Conservation (phyloP, 2,888 invertebrate species). For the Meloe dianella region DNA sequence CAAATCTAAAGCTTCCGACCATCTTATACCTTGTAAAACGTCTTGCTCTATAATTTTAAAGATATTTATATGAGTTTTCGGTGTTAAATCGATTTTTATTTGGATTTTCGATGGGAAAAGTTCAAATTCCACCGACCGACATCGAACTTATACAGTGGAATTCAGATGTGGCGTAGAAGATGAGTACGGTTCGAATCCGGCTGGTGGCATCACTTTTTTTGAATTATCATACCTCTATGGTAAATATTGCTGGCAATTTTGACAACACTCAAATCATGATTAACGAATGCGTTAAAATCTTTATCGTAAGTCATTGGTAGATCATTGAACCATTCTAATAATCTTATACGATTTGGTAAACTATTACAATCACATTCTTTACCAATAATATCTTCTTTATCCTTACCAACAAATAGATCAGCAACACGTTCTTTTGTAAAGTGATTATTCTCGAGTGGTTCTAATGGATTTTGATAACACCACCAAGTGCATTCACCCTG, state of each 20-base stretch:
- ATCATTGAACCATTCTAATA: conserved; percentile 61
- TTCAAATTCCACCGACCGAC: too few species aligned
- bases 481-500: conserved; percentile 45
- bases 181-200: neutral
- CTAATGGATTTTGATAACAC: conserved; percentile 37
- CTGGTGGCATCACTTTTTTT: neutral
- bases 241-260: conserved; percentile 94
- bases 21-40: conserved; percentile 88
- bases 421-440: conserved; percentile 32
- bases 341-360: conserved; percentile 35
- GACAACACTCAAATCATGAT: conserved; percentile 81
- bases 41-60: conserved; percentile 69
- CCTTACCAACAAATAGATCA: conserved; percentile 30
- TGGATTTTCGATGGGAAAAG: neutral
- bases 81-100: neutral
- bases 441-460: conserved; percentile 33
- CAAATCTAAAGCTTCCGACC: conserved; percentile 92
- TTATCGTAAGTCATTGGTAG: conserved; percentile 69
- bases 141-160: too few species aligned
- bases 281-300: conserved; percentile 77
- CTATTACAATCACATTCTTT: conserved; percentile 40
- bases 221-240: conserved; percentile 70
- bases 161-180: neutral
- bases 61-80: too few species aligned
- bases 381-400: conserved; percentile 28